Conservation (phyloP, 37 sponge, comb jelly and placozoan species). For the Mnemiopsis leidyi region DNA sequence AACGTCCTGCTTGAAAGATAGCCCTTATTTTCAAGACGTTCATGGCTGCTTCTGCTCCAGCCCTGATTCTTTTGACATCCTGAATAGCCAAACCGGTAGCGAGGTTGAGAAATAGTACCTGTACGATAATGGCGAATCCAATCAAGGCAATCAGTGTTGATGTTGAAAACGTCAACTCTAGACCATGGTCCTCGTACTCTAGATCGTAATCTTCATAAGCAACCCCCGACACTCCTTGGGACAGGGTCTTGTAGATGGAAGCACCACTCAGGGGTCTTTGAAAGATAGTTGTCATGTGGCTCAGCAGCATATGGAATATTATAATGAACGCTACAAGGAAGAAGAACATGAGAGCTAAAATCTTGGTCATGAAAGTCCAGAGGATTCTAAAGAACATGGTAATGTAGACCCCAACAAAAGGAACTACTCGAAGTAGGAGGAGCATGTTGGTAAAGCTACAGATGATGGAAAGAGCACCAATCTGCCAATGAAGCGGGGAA, state of each 20-base stretch:
- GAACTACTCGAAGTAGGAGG: background rate
- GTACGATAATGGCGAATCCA: conserved; percentile 17
- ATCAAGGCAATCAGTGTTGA: background rate
- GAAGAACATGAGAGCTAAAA: background rate
- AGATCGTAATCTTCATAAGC: background rate
- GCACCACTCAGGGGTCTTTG: background rate
- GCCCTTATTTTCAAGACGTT: background rate
- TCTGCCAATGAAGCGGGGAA: background rate
- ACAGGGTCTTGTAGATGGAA: background rate
- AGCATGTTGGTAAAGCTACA: conserved; percentile 13
- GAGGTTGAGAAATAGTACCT: conserved; percentile 44
- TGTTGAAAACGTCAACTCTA: background rate
- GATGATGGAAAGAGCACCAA: background rate
- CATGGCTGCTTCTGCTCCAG: conserved; percentile 28
- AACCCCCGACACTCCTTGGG: conserved; percentile 38
- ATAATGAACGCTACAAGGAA: background rate
- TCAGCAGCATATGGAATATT: conserved; percentile 18
- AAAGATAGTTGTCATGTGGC: background rate
- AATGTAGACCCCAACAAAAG: background rate
- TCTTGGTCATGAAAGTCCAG: conserved; percentile 53
- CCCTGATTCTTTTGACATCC: conserved; percentile 24
- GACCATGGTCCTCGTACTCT: background rate
- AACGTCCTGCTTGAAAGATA: background rate
- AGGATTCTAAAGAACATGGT: conserved; percentile 23
- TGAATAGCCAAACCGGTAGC: conserved; percentile 51